phyloP scores from a whole-genome alignment of 2,888 invertebrate genomes.

The Brenthis ino region DNA sequence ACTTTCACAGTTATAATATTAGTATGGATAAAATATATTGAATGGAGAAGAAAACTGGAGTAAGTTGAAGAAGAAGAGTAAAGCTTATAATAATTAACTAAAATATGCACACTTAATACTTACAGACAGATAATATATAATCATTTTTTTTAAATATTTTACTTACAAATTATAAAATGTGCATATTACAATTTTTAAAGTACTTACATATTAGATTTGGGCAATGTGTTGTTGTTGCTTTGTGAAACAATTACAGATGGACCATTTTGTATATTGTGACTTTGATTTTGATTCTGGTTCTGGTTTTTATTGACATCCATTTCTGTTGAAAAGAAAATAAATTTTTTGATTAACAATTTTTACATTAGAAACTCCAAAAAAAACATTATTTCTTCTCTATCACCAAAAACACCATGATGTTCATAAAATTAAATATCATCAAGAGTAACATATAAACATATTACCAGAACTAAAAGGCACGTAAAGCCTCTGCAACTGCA shows the following conservation, averaged over 20 bases:
- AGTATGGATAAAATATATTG: too few species aligned
- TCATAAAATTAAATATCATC: not conserved
- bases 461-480: slow-evolving; percentile 64
- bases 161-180: slow-evolving; percentile 5
- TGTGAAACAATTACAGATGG: slow-evolving; percentile 79
- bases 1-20: too few species aligned
- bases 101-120: too few species aligned
- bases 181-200: not conserved
- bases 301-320: slow-evolving; percentile 51
- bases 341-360: not conserved
- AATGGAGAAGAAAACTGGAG: too few species aligned
- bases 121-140: too few species aligned
- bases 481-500: slow-evolving; percentile 71
- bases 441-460: slow-evolving; percentile 47
- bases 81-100: too few species aligned
- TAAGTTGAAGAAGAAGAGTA: too few species aligned
- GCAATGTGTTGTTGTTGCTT: slow-evolving; percentile 59
- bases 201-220: slow-evolving; percentile 66
- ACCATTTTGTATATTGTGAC: slow-evolving; percentile 49
- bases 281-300: slow-evolving; percentile 39
- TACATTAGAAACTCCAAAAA: not conserved
- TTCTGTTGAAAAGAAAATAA: slow-evolving; percentile 48
- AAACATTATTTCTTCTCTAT: not conserved
- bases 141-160: not conserved
- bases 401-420: not conserved